These are phyloP conservation scores for Melangyna quadrimaculata DNA, from an alignment of 2,888 invertebrate species.

Conservation along the genomic window DNA sequence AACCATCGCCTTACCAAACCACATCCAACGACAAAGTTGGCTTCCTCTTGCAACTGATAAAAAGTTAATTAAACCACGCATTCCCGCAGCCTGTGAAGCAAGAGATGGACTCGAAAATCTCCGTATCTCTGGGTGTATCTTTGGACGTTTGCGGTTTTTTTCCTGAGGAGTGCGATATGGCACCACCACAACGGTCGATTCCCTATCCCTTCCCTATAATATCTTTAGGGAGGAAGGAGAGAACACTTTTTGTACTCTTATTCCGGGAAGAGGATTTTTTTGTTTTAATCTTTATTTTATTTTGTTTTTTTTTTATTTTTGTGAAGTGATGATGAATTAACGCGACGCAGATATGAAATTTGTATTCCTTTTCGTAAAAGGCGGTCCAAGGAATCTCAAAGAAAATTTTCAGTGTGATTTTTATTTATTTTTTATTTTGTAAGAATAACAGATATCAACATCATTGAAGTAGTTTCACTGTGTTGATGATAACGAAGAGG, in stretches of 20 bases:
- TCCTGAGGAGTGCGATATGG: constrained; percentile 34
- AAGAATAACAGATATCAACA: constrained; percentile 57
- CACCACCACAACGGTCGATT: not conserved
- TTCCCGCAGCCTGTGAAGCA: constrained; percentile 22
- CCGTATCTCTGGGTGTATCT: constrained; percentile 53
- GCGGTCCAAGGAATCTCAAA: constrained; percentile 67
- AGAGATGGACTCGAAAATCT: constrained; percentile 64
- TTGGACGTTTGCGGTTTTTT: constrained; percentile 45
- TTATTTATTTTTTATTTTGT: constrained; percentile 10
- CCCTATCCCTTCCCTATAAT: constrained; percentile 4
- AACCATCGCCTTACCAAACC: too few relatives aligned
- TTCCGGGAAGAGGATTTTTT: constrained; percentile 34
- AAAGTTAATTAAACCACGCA: constrained; percentile 72
- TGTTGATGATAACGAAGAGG: constrained; percentile 63
- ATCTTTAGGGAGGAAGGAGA: constrained; percentile 1
- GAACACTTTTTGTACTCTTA: constrained; percentile 52
- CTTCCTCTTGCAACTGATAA: constrained; percentile 71
- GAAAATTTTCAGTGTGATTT: constrained; percentile 27
- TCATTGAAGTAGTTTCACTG: constrained; percentile 63
- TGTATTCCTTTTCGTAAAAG: constrained; percentile 46
- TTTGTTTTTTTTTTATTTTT: constrained; percentile 32
- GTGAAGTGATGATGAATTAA: constrained; percentile 72
- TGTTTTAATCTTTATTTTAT: constrained; percentile 28
- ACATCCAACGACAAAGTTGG: constrained; percentile 51
- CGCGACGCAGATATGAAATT: constrained; percentile 70